Evolutionary conservation across 2,113 vertebrate species (phyloP), one percentile per base, ranked within the genome.

Genomic region (Sphaerodactylus townsendi): DNA sequence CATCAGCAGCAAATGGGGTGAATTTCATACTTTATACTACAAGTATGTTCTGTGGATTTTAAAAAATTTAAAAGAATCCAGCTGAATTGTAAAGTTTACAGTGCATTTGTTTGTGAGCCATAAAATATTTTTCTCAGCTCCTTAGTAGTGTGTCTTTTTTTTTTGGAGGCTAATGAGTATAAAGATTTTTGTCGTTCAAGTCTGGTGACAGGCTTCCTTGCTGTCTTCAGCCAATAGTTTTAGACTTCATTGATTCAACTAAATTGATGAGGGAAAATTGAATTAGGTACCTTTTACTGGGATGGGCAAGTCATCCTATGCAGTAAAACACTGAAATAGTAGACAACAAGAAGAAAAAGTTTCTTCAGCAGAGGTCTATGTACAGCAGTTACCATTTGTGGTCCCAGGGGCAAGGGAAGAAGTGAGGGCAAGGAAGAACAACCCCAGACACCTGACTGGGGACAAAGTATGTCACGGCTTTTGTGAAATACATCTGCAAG

Each of bases 221-320:
- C 48, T 68, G 5, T 53, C 50, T n/a, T 68, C 48, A 69, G 73
- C 66, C 5, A 77, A 69, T 83, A 77, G 77, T 68, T 83, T 77
- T n/a, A 76, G 59, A 44, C 33, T 76, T 39, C 56, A 76, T 68
- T 83, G 73, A 41, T 76, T 48, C 23, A 37, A 76, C 35, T 44
- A 19, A 41, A 83, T 56, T 53, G 64, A 83, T 23, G 6, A 68
- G 37, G 46, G 44, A 62, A 76, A 66, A 76, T 66, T 83, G 44
- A 76, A 83, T 76, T 66, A 75, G 33, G 19, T 50, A 28, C 62
- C 33, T 76, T 76, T 83, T 83, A 65, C 62, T n/a, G 53, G 39
- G 35, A 83, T n/a, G 66, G 46, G 44, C 65, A 83, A 76, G 33
- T 64, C 78, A 68, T 48, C 78, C 64, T n/a, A 21, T n/a, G 66